A percentile compares a stretch with the other conserved stretches of the same genome.
Evolutionary conservation across 2,797 vertebrate species (phyloP).

Genomic region (Siniperca undulata): DNA sequence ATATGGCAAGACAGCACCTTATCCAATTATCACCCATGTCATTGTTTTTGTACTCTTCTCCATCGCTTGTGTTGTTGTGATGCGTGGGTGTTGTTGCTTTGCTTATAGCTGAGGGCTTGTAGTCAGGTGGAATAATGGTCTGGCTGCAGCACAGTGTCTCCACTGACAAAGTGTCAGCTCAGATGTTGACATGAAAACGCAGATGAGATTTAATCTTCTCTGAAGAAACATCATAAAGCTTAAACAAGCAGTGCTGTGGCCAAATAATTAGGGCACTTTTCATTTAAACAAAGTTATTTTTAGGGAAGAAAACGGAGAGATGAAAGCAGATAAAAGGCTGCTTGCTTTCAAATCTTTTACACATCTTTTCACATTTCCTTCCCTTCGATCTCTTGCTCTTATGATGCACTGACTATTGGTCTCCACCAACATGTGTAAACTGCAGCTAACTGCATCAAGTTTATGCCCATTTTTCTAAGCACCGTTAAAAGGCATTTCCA

Average conservation of each 20-base stretch:
- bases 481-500: not conserved
- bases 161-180: conserved; percentile 20
- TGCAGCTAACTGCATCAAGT: not conserved
- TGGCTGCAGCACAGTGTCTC: not conserved
- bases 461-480: not conserved
- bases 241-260: not conserved
- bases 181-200: conserved; percentile 13
- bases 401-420: not conserved
- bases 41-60: conserved; percentile 3
- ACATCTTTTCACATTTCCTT: conserved; percentile 2
- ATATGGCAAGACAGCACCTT: conserved; percentile 4
- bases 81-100: conserved; percentile 16
- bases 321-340: not conserved
- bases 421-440: not conserved
- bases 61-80: not conserved
- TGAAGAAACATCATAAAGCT: not conserved
- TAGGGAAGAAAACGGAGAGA: not conserved
- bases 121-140: conserved; percentile 37
- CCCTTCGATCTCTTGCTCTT: not conserved
- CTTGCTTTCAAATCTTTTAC: not conserved
- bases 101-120: not conserved
- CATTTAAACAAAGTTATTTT: conserved; percentile 1
- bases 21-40: conserved; percentile 43
- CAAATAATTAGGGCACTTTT: not conserved
- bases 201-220: not conserved